Percentiles rank a stretch among this genome's conserved stretches.
These are phyloP conservation scores for Ostrea edulis DNA, from an alignment of 1,140 invertebrate species.

Conservation along the genomic window DNA sequence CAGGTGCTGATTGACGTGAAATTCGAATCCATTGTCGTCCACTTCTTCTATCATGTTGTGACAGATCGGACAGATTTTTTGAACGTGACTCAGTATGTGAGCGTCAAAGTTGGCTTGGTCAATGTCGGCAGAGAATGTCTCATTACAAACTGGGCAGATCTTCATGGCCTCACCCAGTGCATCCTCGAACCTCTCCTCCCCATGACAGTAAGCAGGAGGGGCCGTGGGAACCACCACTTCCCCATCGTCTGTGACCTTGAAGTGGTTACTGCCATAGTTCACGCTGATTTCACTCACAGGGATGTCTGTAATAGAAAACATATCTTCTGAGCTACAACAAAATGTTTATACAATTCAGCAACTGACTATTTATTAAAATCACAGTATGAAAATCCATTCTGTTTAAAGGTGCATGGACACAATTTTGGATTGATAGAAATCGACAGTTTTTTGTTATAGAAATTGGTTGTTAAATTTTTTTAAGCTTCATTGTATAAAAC, in stretches of 20 bases:
- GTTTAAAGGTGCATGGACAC: no score
- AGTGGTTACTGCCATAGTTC: constrained; percentile 20
- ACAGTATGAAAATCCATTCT: no score
- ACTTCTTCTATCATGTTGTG: constrained; percentile 55
- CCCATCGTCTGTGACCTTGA: not conserved
- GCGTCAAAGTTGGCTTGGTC: constrained; percentile 52
- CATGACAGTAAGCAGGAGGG: constrained; percentile 33
- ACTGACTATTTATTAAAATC: no score
- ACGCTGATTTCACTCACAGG: constrained; percentile 11
- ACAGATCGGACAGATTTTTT: constrained; percentile 61
- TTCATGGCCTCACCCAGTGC: constrained; percentile 63
- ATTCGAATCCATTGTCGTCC: constrained; percentile 50
- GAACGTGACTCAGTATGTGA: constrained; percentile 59
- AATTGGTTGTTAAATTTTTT: no score
- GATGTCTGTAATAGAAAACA: not conserved
- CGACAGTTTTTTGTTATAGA: no score
- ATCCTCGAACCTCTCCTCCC: constrained; percentile 61
- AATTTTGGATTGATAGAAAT: no score
- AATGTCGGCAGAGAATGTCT: constrained; percentile 56
- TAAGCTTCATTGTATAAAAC: no score
- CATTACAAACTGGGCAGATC: constrained; percentile 61
- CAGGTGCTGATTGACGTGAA: constrained; percentile 55
- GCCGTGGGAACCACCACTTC: constrained; percentile 44
- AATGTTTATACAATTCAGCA: no score
- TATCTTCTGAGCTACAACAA: no score